A percentile compares a stretch with the other conserved stretches of the same genome.
phyloP scores from a whole-genome alignment of 2,888 invertebrate species.

The Dione vanillae region DNA sequence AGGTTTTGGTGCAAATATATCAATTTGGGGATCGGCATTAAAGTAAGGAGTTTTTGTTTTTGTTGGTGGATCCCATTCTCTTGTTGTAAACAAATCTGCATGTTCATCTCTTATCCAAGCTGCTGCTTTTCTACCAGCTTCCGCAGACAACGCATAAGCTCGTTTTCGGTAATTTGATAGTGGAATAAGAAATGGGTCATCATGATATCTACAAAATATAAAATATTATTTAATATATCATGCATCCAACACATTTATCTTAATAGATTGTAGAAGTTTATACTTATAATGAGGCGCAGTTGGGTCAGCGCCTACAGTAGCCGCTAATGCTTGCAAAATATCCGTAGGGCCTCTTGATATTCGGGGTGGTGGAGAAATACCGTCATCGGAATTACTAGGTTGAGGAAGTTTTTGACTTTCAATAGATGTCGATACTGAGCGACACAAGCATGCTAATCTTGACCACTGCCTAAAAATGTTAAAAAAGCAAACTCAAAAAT shows the following conservation, averaged over 20 bases:
- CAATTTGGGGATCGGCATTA: conserved; percentile 86
- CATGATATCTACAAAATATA: conserved; percentile 87
- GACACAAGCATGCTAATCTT: conserved; percentile 66
- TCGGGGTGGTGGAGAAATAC: conserved; percentile 85
- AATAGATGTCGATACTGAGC: conserved; percentile 63
- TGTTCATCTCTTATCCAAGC: conserved; percentile 91
- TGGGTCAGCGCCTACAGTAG: conserved; percentile 90
- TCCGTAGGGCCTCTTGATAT: conserved; percentile 92
- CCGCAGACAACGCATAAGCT: conserved; percentile 91
- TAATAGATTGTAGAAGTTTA: conserved; percentile 17
- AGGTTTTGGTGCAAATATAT: conserved; percentile 88
- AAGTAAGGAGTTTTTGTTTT: conserved; percentile 75
- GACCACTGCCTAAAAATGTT: conserved; percentile 67
- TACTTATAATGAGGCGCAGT: conserved; percentile 94
- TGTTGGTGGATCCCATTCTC: conserved; percentile 86
- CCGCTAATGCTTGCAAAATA: conserved; percentile 90
- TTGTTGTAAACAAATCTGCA: conserved; percentile 86
- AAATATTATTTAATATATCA: conserved; percentile 5
- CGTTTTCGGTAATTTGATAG: conserved; percentile 87
- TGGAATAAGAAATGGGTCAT: conserved; percentile 95
- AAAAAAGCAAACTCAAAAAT: conserved; percentile 28
- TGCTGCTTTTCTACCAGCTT: conserved; percentile 94
- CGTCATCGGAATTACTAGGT: conserved; percentile 64
- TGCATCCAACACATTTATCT: no score
- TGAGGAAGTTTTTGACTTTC: conserved; percentile 74